phyloP scores from a whole-genome alignment of 1,140 invertebrate genomes.

The Scaptodrosophila lebanonensis region DNA sequence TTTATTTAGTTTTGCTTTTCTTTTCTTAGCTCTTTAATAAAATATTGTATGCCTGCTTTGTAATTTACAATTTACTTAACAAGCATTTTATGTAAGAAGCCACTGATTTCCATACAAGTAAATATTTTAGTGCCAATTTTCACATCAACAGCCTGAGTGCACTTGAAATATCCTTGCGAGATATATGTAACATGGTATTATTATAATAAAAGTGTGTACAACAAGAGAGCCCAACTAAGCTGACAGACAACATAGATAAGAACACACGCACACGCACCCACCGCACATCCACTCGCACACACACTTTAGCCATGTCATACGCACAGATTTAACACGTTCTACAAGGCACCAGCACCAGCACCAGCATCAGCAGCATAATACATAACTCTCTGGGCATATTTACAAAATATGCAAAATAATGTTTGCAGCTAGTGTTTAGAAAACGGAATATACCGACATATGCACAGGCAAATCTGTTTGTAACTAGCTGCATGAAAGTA shows the following conservation, averaged over 20 bases:
- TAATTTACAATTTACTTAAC: too few relatives aligned
- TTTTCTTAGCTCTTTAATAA: too few relatives aligned
- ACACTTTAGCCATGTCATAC: constrained; percentile 65
- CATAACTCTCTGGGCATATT: constrained; percentile 48
- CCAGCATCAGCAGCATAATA: constrained; percentile 55
- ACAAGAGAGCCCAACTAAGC: constrained; percentile 39
- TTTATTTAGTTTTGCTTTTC: too few relatives aligned
- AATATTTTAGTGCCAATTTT: constrained; percentile 54
- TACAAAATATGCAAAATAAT: constrained; percentile 55
- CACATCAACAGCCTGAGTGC: constrained; percentile 36
- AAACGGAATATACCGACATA: constrained; percentile 37
- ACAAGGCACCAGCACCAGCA: too few relatives aligned
- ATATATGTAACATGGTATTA: too few relatives aligned
- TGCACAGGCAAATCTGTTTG: background rate
- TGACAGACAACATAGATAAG: constrained; percentile 31
- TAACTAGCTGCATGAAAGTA: background rate
- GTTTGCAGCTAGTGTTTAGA: constrained; percentile 64
- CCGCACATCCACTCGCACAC: constrained; percentile 25
- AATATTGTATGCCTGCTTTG: too few relatives aligned
- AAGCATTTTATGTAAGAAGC: too few relatives aligned
- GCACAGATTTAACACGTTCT: constrained; percentile 71
- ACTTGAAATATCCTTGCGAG: constrained; percentile 48
- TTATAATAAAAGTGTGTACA: constrained; percentile 50
- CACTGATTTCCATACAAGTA: too few relatives aligned
- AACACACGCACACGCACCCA: constrained; percentile 7